phyloP scores from a whole-genome alignment of 2,113 vertebrate genomes.

The Eulacestoma nigropectus region DNA sequence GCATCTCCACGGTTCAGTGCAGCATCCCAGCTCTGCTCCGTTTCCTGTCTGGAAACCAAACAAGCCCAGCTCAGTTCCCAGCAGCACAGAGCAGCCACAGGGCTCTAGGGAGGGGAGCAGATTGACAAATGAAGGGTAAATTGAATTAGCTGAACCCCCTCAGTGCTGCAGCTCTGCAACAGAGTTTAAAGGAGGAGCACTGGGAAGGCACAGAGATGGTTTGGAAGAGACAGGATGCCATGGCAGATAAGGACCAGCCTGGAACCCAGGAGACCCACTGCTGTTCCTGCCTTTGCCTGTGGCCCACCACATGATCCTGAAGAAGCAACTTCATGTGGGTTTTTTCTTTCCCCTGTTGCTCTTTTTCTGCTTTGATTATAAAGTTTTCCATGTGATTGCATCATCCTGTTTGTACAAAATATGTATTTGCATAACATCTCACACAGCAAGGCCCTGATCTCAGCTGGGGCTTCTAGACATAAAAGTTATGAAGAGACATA shows the following conservation, averaged over 20 bases:
- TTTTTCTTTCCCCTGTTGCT: not conserved
- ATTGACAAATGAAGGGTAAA: not conserved
- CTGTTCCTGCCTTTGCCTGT: not conserved
- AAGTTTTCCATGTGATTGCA: constrained; percentile 10
- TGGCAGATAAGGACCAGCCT: not conserved
- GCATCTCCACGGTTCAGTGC: fast-evolving
- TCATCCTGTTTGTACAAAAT: constrained; percentile 21
- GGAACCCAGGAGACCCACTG: not conserved
- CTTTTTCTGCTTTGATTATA: not conserved
- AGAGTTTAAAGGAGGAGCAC: not conserved
- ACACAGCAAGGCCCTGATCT: not conserved
- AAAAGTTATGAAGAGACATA: not conserved
- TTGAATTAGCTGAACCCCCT: not conserved
- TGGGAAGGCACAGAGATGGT: not conserved
- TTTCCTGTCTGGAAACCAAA: not conserved
- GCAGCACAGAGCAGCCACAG: not conserved
- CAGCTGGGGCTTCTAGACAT: not conserved
- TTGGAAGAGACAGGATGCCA: not conserved
- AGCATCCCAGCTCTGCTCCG: not conserved
- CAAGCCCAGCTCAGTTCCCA: not conserved
- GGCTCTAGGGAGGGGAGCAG: not conserved
- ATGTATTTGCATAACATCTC: constrained; percentile 12
- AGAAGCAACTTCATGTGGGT: not conserved
- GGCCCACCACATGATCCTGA: not conserved
- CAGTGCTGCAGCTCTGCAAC: not conserved